Evolutionary conservation across 2,797 vertebrate genomes (phyloP).

Genomic region (Pseudochromis fuscus): DNA sequence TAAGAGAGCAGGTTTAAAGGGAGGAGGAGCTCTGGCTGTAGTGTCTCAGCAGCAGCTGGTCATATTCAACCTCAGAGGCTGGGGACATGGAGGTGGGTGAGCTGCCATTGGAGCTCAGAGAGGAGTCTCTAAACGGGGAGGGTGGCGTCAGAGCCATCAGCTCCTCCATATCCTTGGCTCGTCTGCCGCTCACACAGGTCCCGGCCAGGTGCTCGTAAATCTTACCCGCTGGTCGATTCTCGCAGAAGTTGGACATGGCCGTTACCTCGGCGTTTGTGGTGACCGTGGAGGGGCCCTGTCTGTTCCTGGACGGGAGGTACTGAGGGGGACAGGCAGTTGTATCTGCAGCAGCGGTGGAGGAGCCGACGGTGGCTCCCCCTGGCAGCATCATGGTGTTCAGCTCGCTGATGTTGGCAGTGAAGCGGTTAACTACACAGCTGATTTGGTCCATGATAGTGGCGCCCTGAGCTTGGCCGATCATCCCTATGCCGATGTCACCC

Average conservation of each 20-base stretch:
- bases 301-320: slow-evolving; percentile 86
- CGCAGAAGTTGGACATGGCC: slow-evolving; percentile 85
- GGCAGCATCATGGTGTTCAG: slow-evolving; percentile 99
- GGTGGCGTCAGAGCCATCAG: slow-evolving; percentile 94
- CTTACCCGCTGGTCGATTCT: slow-evolving; percentile 67
- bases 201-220: slow-evolving; percentile 81
- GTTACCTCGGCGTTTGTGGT: slow-evolving; percentile 94
- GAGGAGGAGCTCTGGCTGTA: slow-evolving; percentile 99
- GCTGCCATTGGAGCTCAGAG: slow-evolving; percentile 91
- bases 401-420: slow-evolving; percentile 98
- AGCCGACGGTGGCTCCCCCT: slow-evolving; percentile 74
- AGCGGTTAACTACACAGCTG: slow-evolving; percentile 96
- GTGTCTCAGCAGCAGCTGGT: slow-evolving; percentile 94
- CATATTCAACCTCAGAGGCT: slow-evolving; percentile 92
- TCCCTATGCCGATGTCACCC: slow-evolving; percentile 73
- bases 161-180: slow-evolving; percentile 87
- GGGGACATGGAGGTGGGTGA: slow-evolving; percentile 91
- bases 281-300: slow-evolving; percentile 88
- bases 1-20: slow-evolving; percentile 82
- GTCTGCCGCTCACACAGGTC: slow-evolving; percentile 83
- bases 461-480: slow-evolving; percentile 87
- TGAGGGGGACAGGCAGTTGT: slow-evolving; percentile 82
- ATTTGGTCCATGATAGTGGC: slow-evolving; percentile 98
- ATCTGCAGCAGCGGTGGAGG: slow-evolving; percentile 29
- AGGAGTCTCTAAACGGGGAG: slow-evolving; percentile 97